Evolutionary conservation across 1,140 invertebrate species (phyloP), one percentile per base, ranked within the genome.

Genomic region (Acyrthosiphon pisum): DNA sequence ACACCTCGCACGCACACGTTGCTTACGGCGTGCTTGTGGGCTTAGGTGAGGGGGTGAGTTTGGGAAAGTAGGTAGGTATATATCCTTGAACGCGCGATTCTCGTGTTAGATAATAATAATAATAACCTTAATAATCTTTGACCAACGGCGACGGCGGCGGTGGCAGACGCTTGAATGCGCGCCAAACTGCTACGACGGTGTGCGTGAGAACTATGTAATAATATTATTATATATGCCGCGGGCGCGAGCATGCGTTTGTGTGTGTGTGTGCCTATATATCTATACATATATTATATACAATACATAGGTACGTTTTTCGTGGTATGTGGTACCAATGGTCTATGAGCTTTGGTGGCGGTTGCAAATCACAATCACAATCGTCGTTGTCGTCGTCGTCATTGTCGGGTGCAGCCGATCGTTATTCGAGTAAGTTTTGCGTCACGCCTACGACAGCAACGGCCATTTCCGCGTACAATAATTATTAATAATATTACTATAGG

Each of bases 81-180:
- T 18, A n/a, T 76, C 60, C n/a, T 76, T 76, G 60, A 76, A 76
- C 23, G 14, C 30, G 14, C n/a, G 60, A 76, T 76, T 76, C 60
- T n/a, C 60, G n/a, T 76, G 60, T 76, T 18, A 76, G 60, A 76
- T 76, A 76, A 76, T n/a, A 76, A 60, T 60, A 30, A 76, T 76
- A 76, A 76, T 76, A 76, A n/a, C 60, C 30, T 76, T 76, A 76
- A 76, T 35, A 76, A 76, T 76, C 60, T 76, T 76, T 76, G n/a
- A 76, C 60, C 60, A 76, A n/a, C 26, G 7, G 26, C 14, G 60
- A 18, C 56, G 23, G 26, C n/a, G 60, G 6, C 11, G 30, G 30
- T 68, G 30, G 30, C 30, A n/a, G 30, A 76, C 60, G 60, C n/a
- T 76, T 6, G 30, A 76, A 76, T n/a, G 60, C 60, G n/a, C 60